phyloP scores from a whole-genome alignment of 2,888 invertebrate genomes.

The Dynastes hyllus region DNA sequence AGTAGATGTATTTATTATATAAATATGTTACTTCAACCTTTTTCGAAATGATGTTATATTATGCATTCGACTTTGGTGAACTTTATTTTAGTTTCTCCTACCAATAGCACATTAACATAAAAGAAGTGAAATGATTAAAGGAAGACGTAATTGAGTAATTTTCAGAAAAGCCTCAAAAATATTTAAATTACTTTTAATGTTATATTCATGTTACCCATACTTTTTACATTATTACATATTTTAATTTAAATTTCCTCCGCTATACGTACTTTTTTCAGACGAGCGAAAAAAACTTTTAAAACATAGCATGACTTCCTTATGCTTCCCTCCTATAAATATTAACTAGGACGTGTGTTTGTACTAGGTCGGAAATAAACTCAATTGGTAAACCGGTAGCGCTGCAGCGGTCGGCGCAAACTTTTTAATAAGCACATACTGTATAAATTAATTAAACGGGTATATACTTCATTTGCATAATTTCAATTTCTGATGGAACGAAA shows the following conservation, averaged over 20 bases:
- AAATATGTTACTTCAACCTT: too few species aligned
- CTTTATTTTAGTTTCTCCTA: too few species aligned
- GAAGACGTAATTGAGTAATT: too few species aligned
- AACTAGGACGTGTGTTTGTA: constrained; percentile 18
- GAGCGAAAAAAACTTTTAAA: constrained; percentile 20
- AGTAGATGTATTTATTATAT: too few species aligned
- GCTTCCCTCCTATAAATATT: constrained; percentile 26
- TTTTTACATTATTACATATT: not conserved
- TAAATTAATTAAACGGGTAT: constrained; percentile 38
- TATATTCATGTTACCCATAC: constrained; percentile 2
- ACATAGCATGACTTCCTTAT: constrained; percentile 17
- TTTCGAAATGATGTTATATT: too few species aligned
- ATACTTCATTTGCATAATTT: constrained; percentile 40
- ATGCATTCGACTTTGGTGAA: too few species aligned
- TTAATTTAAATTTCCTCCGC: not conserved
- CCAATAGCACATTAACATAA: too few species aligned
- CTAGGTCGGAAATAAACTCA: constrained; percentile 15
- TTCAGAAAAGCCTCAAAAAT: too few species aligned
- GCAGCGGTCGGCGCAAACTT: constrained; percentile 11
- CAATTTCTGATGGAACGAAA: constrained; percentile 34
- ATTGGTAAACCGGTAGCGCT: constrained; percentile 26
- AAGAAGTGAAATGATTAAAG: too few species aligned
- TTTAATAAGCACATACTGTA: constrained; percentile 25
- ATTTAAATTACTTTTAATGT: not conserved
- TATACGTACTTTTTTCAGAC: not conserved